These are phyloP conservation scores for Onthophagus sagittarius DNA, from an alignment of 2,888 invertebrate genomes.

Conservation along the genomic window DNA sequence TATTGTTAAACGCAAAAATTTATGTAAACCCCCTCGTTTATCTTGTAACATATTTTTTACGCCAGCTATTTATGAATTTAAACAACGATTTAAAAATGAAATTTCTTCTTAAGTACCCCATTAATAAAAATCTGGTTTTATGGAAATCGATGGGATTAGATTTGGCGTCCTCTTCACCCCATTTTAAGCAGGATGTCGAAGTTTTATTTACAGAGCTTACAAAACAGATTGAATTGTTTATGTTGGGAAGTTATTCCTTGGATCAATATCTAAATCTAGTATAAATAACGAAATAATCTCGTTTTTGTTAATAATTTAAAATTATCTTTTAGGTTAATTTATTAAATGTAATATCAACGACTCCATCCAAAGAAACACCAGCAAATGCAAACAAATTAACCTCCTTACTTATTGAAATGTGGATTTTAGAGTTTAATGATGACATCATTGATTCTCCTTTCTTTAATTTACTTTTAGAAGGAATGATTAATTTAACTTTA, in stretches of 20 bases:
- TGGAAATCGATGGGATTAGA: conserved; percentile 28
- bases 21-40: background rate
- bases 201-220: conserved; percentile 24
- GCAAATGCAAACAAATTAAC: conserved; percentile 21
- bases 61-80: conserved; percentile 17
- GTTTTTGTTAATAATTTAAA: background rate
- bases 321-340: conserved; percentile 25
- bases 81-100: conserved; percentile 23
- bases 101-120: conserved; percentile 24
- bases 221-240: conserved; percentile 23
- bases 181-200: conserved; percentile 16
- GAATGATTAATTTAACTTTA: conserved; percentile 31
- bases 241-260: background rate
- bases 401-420: conserved; percentile 21
- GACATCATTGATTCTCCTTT: conserved; percentile 28
- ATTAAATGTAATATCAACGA: conserved; percentile 24
- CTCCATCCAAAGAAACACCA: conserved; percentile 20
- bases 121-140: conserved; percentile 19
- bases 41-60: background rate
- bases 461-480: conserved; percentile 31
- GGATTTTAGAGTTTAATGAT: conserved; percentile 26
- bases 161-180: conserved; percentile 23
- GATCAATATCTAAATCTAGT: background rate
- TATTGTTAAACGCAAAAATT: conserved; percentile 26
- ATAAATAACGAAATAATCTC: background rate